Evolutionary conservation across 2,797 vertebrate genomes (phyloP).

Genomic region (Numenius phaeopus): DNA sequence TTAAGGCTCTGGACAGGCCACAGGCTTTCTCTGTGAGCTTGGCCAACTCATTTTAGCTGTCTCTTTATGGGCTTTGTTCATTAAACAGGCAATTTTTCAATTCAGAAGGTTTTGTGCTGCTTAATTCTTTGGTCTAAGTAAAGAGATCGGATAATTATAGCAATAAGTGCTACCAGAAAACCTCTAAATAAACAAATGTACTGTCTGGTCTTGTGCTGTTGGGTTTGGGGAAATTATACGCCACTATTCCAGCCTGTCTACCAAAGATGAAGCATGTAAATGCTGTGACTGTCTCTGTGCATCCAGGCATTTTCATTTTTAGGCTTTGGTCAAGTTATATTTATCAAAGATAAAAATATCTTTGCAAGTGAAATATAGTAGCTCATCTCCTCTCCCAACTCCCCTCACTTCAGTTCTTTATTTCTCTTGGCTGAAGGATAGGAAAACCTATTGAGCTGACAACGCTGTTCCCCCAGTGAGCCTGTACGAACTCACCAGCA

Average conservation of each 20-base stretch:
- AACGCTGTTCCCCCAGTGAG: neutral
- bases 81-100: slow-evolving; percentile 40
- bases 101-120: slow-evolving; percentile 12
- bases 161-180: slow-evolving; percentile 24
- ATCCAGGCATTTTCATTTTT: slow-evolving; percentile 55
- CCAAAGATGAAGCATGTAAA: slow-evolving; percentile 50
- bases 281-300: slow-evolving; percentile 33
- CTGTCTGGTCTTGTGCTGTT: slow-evolving; percentile 24
- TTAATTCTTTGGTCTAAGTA: neutral
- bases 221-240: neutral
- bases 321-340: slow-evolving; percentile 67
- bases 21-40: neutral
- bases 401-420: neutral
- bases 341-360: slow-evolving; percentile 66
- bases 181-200: slow-evolving; percentile 28
- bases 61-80: slow-evolving; percentile 15
- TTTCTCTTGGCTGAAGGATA: slow-evolving; percentile 50
- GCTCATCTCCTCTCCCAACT: neutral
- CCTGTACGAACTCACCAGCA: neutral
- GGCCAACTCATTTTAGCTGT: slow-evolving; percentile 17
- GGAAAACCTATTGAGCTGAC: slow-evolving; percentile 23
- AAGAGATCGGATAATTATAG: slow-evolving; percentile 1
- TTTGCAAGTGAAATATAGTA: slow-evolving; percentile 31
- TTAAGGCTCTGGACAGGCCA: neutral
- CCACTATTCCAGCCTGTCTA: slow-evolving; percentile 15